phyloP scores from a whole-genome alignment of 2,113 vertebrate species.

The Melanostigma gelatinosum region DNA sequence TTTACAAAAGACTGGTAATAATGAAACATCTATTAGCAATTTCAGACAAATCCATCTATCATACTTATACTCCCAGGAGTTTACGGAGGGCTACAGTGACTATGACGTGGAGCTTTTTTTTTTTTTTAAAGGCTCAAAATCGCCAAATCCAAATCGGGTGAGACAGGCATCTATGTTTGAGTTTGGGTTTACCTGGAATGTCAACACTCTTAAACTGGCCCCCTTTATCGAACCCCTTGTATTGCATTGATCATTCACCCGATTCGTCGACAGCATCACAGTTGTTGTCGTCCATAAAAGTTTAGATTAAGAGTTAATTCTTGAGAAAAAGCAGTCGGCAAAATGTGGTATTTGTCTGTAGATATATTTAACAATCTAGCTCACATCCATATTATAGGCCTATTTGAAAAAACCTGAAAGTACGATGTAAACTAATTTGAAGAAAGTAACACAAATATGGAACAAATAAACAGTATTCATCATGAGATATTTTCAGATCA shows the following conservation, averaged over 20 bases:
- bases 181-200: slow-evolving; percentile 59
- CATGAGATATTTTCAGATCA: background rate
- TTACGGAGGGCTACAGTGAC: slow-evolving; percentile 20
- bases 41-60: slow-evolving; percentile 19
- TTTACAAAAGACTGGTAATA: background rate
- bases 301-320: background rate
- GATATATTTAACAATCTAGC: background rate
- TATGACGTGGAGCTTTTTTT: background rate
- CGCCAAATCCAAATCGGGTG: slow-evolving; percentile 46
- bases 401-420: background rate
- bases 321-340: background rate
- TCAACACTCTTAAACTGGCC: slow-evolving; percentile 48
- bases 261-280: background rate
- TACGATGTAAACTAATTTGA: background rate
- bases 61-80: slow-evolving; percentile 1
- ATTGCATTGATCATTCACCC: slow-evolving; percentile 23
- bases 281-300: background rate
- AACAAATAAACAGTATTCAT: background rate
- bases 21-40: slow-evolving; percentile 20
- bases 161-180: slow-evolving; percentile 50
- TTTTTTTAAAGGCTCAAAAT: slow-evolving; percentile 38
- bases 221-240: slow-evolving; percentile 29
- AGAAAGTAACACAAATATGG: background rate
- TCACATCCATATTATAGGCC: background rate
- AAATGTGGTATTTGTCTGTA: no score